phyloP scores from a whole-genome alignment of 2,797 vertebrate species.

The Rhynchonycteris naso region DNA sequence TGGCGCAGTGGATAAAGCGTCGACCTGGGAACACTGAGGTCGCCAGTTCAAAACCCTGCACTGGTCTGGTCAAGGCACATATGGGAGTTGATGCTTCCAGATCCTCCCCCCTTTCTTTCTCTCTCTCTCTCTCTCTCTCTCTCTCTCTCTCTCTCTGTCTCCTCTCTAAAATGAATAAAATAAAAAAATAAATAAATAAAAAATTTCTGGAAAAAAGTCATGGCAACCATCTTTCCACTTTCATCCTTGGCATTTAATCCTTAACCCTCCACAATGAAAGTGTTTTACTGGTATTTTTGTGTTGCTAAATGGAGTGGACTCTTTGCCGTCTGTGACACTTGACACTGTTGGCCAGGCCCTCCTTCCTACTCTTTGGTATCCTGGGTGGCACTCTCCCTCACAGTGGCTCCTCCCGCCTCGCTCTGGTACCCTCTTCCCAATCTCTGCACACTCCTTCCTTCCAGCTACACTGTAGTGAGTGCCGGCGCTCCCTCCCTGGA shows the following conservation, averaged over 20 bases:
- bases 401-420: background rate
- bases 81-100: no score
- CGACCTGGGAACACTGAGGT: no score
- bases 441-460: background rate
- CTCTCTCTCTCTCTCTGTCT: no score
- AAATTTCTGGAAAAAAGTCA: background rate
- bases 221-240: background rate
- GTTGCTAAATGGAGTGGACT: background rate
- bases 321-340: background rate
- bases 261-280: background rate
- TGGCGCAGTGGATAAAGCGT: no score
- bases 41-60: no score
- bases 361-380: background rate
- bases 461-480: background rate
- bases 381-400: background rate
- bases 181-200: no score
- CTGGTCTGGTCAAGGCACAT: no score
- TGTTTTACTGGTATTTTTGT: background rate
- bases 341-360: background rate
- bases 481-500: background rate
- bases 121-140: no score
- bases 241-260: background rate
- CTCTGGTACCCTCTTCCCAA: background rate
- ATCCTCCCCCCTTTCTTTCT: no score
- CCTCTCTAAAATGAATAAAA: no score